Base-by-base conservation (phyloP, 2,797 vertebrate genomes). In the Emydoidea blandingii region DNA sequence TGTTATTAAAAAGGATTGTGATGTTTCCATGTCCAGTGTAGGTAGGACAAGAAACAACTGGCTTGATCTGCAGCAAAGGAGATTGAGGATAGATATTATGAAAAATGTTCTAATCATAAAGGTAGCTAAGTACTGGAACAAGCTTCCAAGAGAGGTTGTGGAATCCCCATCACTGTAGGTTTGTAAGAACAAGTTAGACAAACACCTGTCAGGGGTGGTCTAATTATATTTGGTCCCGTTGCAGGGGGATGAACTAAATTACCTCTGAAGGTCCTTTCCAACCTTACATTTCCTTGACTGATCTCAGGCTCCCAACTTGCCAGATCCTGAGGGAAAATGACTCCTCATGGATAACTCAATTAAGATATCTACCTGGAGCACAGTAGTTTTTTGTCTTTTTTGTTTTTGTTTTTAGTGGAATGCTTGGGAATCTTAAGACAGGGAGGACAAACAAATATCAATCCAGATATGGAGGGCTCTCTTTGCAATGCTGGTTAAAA, bases 301-400 rank as follows among this genome's bases (percentile, higher is more conserved):
- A 65, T 65, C 34, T 65, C 34, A n/a, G 34, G 4, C 8, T 16
- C 16, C 12, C 41, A 44, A 23, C 23, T 5, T 47, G 12, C 62
- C 2, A 8, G 34, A 65, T n/a, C 12, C 8, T n/a, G 34, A 18
- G 8, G 62, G 34, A 18, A 16, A n/a, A 65, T 8, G 62, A 65
- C 34, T 65, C 34, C 16, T n/a, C 29, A n/a, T 74, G 72, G 37
- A 41, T 27, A 7, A 83, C 3, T 47, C 54, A 82, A 3, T 1
- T 2, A 91, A 0, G 0, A 4, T 7, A 87, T 9, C 34, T 19
- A 12, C n/a, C 31, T 1, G 31, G 29, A 49, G 4, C 29, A 49
- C 5, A 72, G 7, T 52, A 79, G 81, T 0, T 5, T n/a, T 78
- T 19, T 27, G 41, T 56, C 11, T 31, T 31, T 14, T 59, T 12